Evolutionary conservation across 1,140 invertebrate species (phyloP).

Genomic region (Grapholita molesta): DNA sequence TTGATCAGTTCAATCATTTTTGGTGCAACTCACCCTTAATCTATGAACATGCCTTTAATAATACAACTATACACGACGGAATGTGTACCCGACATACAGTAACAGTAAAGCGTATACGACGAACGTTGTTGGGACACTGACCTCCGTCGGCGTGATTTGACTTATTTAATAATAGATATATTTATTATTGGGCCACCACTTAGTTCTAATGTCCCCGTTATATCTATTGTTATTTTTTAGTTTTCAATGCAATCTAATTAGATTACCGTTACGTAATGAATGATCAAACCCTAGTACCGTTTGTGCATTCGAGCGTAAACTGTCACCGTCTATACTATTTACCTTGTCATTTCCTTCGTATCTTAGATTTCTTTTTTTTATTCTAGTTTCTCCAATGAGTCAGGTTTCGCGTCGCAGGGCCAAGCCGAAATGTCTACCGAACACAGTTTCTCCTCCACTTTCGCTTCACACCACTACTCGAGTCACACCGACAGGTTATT

Average conservation of each 20-base stretch:
- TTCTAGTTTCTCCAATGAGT: conserved; percentile 78
- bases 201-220: not conserved
- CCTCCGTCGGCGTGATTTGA: too few species aligned
- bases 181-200: not conserved
- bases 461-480: conserved; percentile 67
- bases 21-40: too few species aligned
- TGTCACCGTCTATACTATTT: not conserved
- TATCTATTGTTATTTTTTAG: conserved; percentile 13
- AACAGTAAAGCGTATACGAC: too few species aligned
- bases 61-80: too few species aligned
- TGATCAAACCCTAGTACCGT: not conserved
- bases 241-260: not conserved
- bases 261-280: conserved; percentile 18
- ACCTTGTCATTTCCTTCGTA: not conserved
- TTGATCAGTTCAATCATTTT: too few species aligned
- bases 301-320: not conserved
- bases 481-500: conserved; percentile 68
- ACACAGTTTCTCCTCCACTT: conserved; percentile 65
- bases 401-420: conserved; percentile 87
- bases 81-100: too few species aligned
- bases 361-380: conserved; percentile 19
- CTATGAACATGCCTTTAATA: too few species aligned
- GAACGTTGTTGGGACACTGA: too few species aligned
- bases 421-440: conserved; percentile 65
- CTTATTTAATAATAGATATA: too few species aligned